phyloP scores from a whole-genome alignment of 2,797 vertebrate species.

The Rhinatrema bivittatum region DNA sequence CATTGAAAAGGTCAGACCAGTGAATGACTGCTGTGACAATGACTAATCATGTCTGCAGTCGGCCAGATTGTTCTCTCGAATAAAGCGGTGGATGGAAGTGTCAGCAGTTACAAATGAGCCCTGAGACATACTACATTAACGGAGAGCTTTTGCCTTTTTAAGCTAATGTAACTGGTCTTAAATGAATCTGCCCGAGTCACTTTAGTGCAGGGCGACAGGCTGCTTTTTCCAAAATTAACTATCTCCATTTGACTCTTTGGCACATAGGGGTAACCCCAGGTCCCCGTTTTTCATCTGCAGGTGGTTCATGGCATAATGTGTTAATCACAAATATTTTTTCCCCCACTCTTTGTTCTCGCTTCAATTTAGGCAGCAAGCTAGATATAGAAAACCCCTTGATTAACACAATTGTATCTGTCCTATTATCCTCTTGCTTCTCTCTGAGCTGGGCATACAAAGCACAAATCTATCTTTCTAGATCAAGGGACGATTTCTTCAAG shows the following conservation, averaged over 20 bases:
- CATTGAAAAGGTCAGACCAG: conserved; percentile 28
- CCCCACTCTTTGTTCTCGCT: background rate
- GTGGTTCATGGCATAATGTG: conserved; percentile 12
- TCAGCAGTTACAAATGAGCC: conserved; percentile 34
- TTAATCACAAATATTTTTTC: conserved; percentile 6
- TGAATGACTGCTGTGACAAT: conserved; percentile 19
- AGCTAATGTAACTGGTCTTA: no score
- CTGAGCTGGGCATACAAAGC: no score
- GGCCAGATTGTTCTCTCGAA: conserved; percentile 24
- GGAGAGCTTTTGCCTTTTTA: background rate
- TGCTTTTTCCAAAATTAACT: conserved; percentile 10
- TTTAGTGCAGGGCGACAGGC: conserved; percentile 14
- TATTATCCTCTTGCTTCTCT: no score
- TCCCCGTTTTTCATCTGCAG: conserved; percentile 6
- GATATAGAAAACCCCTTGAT: no score
- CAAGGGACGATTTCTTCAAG: no score
- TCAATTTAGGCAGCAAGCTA: rapidly evolving
- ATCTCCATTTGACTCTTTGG: background rate
- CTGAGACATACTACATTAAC: conserved; percentile 12
- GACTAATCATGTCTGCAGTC: conserved; percentile 26
- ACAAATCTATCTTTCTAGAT: no score
- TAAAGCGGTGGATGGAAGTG: conserved; percentile 19
- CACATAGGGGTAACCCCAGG: conserved; percentile 2
- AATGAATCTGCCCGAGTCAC: conserved; percentile 27
- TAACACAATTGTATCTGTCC: no score